Evolutionary conservation across 30 jellyfish, hydroid and myxozoan species (phyloP), one percentile per base, ranked within the genome.

Genomic region (Turritopsis rubra): DNA sequence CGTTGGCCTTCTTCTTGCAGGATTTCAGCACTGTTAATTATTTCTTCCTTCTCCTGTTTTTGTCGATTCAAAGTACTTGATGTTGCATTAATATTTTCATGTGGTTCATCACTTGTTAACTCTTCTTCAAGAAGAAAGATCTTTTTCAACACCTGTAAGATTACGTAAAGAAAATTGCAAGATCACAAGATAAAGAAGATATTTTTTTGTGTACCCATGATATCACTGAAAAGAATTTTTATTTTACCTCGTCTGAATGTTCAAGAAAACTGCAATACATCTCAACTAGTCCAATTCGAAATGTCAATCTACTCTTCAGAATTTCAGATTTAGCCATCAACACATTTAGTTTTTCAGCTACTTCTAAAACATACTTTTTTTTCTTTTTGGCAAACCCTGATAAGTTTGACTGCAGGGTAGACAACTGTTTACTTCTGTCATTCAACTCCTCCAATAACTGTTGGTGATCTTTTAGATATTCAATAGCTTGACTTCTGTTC

Each of bases 31-130:
- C 82, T 73, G 53, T 89, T 86, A 54, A 86, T 87, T 82, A 91
- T 87, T 75, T 87, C 91, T 81, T 91, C 97, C 81, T 91, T 86
- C 75, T 91, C 97, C 77, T 91, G 97, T 65, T 93, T 79, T 72
- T 91, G 97, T 76, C 97, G 82, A 88, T 83, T 91, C 28, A 86
- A 87, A 73, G 91, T 91, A 66, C 82, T 90, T 19, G 93, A 86
- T 52, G 96, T 81, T 75, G 97, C 97, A 30, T 91, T 90, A 24
- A 91, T 82, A 85, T 91, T 91, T 66, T 91, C 97, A 24, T 83
- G 77, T n/a, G 97, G 94, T 52, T 91, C 96, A 75, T 91, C 96
- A 65, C 97, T 91, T 66, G 95, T 86, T 21, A 91, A 82, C 77
- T 91, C 97, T 66, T 91, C 97, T 83, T 87, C 95, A 24, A 91